A percentile compares a stretch with the other conserved stretches of the same genome.
phyloP scores from a whole-genome alignment of 30 jellyfish, hydroid and myxozoan genomes.

The Aurelia sp. region DNA sequence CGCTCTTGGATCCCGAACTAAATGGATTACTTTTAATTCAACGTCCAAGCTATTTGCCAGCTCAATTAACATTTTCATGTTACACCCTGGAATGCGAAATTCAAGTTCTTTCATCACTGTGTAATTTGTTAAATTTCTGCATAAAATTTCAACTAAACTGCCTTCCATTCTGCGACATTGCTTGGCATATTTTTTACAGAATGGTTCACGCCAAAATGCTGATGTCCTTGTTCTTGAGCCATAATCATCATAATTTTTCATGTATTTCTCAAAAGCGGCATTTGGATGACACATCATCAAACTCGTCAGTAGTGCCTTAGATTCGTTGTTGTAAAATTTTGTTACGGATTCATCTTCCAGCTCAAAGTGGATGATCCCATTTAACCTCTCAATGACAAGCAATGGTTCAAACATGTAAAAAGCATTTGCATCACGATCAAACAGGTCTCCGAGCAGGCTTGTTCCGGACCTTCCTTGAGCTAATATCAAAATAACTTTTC shows the following conservation, averaged over 20 bases:
- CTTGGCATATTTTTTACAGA: conserved; percentile 19
- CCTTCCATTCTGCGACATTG: conserved; percentile 17
- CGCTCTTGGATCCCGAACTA: conserved; percentile 76
- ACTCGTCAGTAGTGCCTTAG: conserved; percentile 33
- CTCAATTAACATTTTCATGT: conserved; percentile 10
- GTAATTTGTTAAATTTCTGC: conserved; percentile 28
- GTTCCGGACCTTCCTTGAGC: conserved; percentile 80
- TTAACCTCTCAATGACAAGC: conserved; percentile 25
- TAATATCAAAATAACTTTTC: conserved; percentile 40
- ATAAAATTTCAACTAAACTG: conserved; percentile 4
- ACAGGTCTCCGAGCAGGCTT: conserved; percentile 50
- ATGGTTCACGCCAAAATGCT: conserved; percentile 41
- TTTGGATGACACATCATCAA: conserved; percentile 23
- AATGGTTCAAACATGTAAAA: conserved; percentile 66
- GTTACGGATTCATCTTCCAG: background rate
- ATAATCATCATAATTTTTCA: conserved; percentile 33
- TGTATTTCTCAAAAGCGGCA: conserved; percentile 4
- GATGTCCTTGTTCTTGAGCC: conserved; percentile 55
- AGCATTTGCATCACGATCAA: conserved; percentile 54
- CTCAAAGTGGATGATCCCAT: conserved; percentile 20
- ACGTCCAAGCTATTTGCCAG: conserved; percentile 4
- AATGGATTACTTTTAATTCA: conserved; percentile 42
- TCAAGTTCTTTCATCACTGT: conserved; percentile 68
- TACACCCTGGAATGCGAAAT: conserved; percentile 56
- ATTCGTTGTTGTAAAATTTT: conserved; percentile 11